These are phyloP conservation scores for Aegotheles bennettii DNA, from an alignment of 2,113 vertebrate species.

Conservation along the genomic window DNA sequence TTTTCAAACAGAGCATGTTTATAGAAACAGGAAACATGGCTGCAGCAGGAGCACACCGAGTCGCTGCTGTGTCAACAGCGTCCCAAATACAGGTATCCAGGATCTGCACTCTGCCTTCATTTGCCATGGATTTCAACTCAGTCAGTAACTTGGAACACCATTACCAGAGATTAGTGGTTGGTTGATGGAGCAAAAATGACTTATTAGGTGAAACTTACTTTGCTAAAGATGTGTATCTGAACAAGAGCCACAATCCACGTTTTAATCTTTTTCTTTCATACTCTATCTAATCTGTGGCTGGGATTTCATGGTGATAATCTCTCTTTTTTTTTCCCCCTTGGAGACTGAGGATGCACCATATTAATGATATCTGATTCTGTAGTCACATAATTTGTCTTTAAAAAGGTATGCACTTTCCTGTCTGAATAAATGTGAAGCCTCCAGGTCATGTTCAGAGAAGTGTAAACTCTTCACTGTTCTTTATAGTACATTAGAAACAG, in stretches of 20 bases:
- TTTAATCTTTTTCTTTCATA: background rate
- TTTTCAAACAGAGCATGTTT: slow-evolving; percentile 61
- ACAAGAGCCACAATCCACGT: background rate
- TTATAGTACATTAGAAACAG: background rate
- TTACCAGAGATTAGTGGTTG: background rate
- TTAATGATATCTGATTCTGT: background rate
- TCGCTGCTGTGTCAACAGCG: slow-evolving; percentile 58
- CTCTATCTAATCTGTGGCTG: background rate
- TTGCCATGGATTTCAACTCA: slow-evolving; percentile 29
- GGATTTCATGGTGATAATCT: background rate
- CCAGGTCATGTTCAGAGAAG: background rate
- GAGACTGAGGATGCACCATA: background rate
- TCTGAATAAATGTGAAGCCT: background rate
- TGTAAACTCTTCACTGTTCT: background rate
- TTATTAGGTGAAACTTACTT: slow-evolving; percentile 12
- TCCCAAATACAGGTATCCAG: slow-evolving; percentile 65
- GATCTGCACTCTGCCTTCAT: slow-evolving; percentile 27
- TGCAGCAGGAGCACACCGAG: slow-evolving; percentile 42
- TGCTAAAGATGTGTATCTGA: background rate
- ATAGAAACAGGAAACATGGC: slow-evolving; percentile 53
- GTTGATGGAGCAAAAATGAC: background rate
- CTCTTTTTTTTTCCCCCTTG: background rate
- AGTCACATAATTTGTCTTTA: background rate
- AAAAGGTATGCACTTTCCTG: background rate
- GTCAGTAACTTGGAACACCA: background rate